Evolutionary conservation across 2,797 vertebrate genomes (phyloP).

Genomic region (Podarcis lilfordi): DNA sequence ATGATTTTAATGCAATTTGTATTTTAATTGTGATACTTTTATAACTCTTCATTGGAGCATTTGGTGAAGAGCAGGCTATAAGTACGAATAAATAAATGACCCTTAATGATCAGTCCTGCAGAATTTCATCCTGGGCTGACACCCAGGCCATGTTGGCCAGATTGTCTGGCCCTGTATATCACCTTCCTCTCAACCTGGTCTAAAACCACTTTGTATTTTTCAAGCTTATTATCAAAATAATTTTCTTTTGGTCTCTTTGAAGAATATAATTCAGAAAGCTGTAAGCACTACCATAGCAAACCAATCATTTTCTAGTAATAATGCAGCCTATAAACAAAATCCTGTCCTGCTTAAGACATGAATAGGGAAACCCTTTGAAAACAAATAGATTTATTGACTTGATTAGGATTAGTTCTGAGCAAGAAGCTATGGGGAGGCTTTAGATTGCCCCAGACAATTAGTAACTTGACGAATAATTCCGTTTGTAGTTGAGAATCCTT

Average conservation of each 20-base stretch:
- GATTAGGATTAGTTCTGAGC: neutral
- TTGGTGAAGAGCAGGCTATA: no score
- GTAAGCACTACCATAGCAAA: neutral
- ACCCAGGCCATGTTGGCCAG: neutral
- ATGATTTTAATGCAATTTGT: no score
- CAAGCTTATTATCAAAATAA: neutral
- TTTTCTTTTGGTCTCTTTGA: neutral
- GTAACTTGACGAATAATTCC: neutral
- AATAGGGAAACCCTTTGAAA: neutral
- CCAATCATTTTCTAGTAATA: neutral
- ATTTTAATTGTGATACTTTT: no score
- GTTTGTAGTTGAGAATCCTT: constrained; percentile 36
- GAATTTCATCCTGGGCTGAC: neutral
- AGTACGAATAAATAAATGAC: no score
- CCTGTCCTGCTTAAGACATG: neutral
- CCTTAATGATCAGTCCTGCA: neutral
- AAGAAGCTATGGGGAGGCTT: neutral
- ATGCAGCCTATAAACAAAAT: neutral
- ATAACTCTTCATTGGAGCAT: no score
- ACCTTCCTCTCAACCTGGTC: neutral
- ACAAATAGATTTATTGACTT: neutral
- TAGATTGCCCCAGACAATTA: neutral
- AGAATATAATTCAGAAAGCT: neutral
- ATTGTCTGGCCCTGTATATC: no score
- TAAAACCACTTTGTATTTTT: neutral